phyloP scores from a whole-genome alignment of 2,797 vertebrate species.

The Danionella dracula region DNA sequence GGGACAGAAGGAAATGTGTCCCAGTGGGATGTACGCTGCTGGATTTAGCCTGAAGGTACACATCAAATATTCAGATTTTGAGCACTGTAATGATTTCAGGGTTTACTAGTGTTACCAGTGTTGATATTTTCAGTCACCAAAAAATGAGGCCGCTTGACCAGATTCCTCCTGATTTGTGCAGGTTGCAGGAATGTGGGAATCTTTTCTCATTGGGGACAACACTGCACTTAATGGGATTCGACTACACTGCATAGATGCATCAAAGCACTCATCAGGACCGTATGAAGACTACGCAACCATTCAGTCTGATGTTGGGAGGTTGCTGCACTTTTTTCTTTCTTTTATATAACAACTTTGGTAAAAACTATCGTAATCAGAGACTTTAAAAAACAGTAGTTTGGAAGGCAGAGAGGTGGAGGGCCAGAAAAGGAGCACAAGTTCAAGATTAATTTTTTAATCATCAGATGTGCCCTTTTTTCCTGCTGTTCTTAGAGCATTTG shows the following conservation, averaged over 20 bases:
- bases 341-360: background rate
- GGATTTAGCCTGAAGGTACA: slow-evolving; percentile 27
- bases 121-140: no score
- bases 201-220: slow-evolving; percentile 41
- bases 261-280: slow-evolving; percentile 8
- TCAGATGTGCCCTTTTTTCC: no score
- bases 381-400: no score
- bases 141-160: no score
- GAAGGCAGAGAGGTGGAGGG: no score
- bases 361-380: no score
- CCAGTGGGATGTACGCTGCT: background rate
- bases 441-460: no score
- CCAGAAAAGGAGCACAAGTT: no score
- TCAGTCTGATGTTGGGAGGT: slow-evolving; percentile 41
- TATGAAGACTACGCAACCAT: slow-evolving; percentile 40
- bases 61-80: no score
- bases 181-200: slow-evolving; percentile 43
- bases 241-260: slow-evolving; percentile 33
- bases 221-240: slow-evolving; percentile 43
- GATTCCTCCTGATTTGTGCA: background rate
- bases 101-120: no score
- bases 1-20: slow-evolving; percentile 12
- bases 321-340: background rate
- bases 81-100: no score
- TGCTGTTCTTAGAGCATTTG: no score